Evolutionary conservation across 2,113 vertebrate species (phyloP), one percentile per base, ranked within the genome.

Genomic region (Protobothrops flavoviridis): DNA sequence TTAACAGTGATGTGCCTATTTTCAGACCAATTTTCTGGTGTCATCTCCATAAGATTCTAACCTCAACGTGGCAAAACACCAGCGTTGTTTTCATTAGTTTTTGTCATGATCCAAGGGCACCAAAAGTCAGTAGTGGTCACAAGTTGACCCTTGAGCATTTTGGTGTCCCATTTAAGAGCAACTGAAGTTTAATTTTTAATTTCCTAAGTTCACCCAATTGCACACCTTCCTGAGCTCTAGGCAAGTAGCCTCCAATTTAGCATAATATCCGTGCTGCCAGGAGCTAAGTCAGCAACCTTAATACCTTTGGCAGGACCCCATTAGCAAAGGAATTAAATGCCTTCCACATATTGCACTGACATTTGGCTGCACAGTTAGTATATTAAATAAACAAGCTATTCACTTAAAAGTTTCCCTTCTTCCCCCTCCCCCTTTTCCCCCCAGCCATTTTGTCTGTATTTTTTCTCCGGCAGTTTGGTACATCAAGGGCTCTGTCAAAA

Each of bases 281-380:
- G 74, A 96, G 96, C 96, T 94, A 95, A 95, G 93, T 94, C 95
- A 94, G 94, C 94, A 95, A 93, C 91, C 94, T 96, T 97, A 97
- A 97, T 97, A 96, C 96, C 95, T 97, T 96, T 97, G 97, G 96
- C 95, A 94, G 94, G 33, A 4, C 95, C 97, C 95, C 95, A 95
- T 96, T 94, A 97, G 97, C 97, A 39, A 95, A 91, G 95, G 95
- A 94, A 94, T 92, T 95, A 96, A 94, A 95, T 94, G 97, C 96
- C 95, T 97, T 97, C 11, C 57, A 95, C 88, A 56, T 94, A 95
- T 95, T 95, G 33, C 95, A 88, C 90, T 20, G 93, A 94, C 96
- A 97, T 96, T 94, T 94, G 96, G 89, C 96, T 92, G 93, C 96
- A 90, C 96, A 93, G 90, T 95, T 95, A 91, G 86, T 96, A 92